Evolutionary conservation across 92 coral and sea anemone genomes (phyloP).

Genomic region (Bergia puertoricense): DNA sequence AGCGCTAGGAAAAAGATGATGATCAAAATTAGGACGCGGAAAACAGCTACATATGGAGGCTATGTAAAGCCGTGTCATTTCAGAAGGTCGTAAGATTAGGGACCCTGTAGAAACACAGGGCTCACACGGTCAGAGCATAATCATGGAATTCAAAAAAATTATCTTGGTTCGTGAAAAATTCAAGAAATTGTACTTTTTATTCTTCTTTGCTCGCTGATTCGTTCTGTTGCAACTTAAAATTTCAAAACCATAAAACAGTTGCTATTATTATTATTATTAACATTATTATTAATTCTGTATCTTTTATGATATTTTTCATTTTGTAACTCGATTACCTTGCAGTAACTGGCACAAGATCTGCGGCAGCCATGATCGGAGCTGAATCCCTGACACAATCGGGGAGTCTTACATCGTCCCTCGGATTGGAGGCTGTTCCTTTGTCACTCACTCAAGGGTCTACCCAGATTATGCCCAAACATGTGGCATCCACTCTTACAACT

Average conservation of each 20-base stretch:
- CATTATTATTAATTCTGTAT: background rate
- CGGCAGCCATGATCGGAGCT: slow-evolving; percentile 30
- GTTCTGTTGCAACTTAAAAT: background rate
- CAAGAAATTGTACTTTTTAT: background rate
- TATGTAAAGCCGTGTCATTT: no score
- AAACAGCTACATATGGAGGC: no score
- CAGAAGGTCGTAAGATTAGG: no score
- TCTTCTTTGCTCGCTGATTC: background rate
- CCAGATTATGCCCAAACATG: slow-evolving; percentile 64
- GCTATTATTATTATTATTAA: background rate
- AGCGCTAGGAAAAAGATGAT: no score
- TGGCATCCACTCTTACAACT: slow-evolving; percentile 71
- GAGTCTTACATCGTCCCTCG: slow-evolving; percentile 3
- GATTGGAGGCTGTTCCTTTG: slow-evolving; percentile 29
- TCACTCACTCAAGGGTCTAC: slow-evolving; percentile 55
- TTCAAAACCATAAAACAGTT: background rate
- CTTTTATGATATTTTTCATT: background rate
- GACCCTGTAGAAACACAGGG: no score
- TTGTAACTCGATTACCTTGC: background rate
- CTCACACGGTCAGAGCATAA: no score
- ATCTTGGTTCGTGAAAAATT: background rate
- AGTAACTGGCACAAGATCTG: slow-evolving; percentile 27
- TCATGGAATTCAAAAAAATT: no score
- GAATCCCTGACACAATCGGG: slow-evolving; percentile 23
- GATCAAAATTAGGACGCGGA: no score